These are phyloP conservation scores for Hydroisotoma schaefferi DNA, from an alignment of 2,888 invertebrate species.

Conservation along the genomic window DNA sequence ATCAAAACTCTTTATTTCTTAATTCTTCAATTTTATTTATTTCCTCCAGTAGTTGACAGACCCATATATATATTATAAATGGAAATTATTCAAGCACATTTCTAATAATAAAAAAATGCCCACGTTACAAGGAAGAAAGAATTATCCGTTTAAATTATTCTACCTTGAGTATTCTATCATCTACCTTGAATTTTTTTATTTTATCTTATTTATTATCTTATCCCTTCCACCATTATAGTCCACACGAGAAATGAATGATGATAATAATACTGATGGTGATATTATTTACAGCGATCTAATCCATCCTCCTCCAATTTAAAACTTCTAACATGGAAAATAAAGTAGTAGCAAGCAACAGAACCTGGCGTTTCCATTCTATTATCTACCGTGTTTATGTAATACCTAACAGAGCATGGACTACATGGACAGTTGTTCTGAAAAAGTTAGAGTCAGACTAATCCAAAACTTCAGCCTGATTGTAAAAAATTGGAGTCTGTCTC, in stretches of 20 bases:
- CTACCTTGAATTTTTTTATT: background rate
- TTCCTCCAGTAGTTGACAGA: too few species aligned
- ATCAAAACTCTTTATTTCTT: too few species aligned
- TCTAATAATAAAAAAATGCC: too few species aligned
- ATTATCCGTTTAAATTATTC: background rate
- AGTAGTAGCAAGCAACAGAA: background rate
- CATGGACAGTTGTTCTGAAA: too few species aligned
- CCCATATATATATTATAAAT: too few species aligned
- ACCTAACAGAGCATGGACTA: too few species aligned
- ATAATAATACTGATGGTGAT: background rate
- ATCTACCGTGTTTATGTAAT: background rate
- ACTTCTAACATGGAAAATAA: background rate
- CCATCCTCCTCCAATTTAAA: background rate
- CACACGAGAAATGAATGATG: background rate
- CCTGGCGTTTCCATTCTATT: background rate
- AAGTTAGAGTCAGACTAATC: too few species aligned
- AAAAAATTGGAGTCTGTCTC: slow-evolving; percentile 10
- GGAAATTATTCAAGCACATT: too few species aligned
- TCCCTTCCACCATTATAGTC: background rate
- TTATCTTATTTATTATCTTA: background rate
- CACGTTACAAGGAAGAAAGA: too few species aligned
- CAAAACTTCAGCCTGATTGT: background rate
- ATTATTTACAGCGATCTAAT: slow-evolving; percentile 1
- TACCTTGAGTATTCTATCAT: background rate
- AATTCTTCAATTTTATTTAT: too few species aligned